These are phyloP conservation scores for Ploceus nigricollis DNA, from an alignment of 2,113 vertebrate species.

Conservation along the genomic window DNA sequence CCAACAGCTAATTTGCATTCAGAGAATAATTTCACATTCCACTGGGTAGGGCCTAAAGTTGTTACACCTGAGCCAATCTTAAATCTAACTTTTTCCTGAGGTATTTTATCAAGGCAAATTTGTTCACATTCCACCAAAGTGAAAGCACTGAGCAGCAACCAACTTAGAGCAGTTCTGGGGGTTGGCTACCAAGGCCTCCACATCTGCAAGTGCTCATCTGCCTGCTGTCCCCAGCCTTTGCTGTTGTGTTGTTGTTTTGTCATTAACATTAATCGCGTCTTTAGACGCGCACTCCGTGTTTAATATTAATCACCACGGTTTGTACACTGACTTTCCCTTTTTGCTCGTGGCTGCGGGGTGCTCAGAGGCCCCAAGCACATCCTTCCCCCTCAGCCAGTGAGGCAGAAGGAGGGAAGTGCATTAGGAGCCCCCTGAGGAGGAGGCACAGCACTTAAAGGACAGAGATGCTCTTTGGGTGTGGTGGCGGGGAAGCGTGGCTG, in stretches of 20 bases:
- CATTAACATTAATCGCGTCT: neutral
- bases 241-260: neutral
- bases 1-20: neutral
- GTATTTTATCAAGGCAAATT: neutral
- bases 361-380: neutral
- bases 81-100: neutral
- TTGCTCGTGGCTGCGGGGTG: neutral
- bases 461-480: neutral
- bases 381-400: neutral
- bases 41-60: neutral
- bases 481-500: rapidly evolving
- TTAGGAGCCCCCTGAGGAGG: constrained; percentile 35
- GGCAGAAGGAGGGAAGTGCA: constrained; percentile 42
- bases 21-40: neutral
- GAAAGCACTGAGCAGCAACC: neutral
- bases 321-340: neutral
- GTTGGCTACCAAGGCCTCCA: neutral
- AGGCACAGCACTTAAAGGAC: constrained; percentile 2
- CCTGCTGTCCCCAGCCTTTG: neutral
- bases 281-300: neutral
- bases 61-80: neutral
- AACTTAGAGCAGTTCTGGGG: neutral
- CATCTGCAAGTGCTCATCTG: neutral
- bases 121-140: neutral
- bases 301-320: constrained; percentile 1